Percentiles rank a stretch among this genome's conserved stretches.
phyloP scores from a whole-genome alignment of 2,888 invertebrate species.

The Agapostemon virescens region DNA sequence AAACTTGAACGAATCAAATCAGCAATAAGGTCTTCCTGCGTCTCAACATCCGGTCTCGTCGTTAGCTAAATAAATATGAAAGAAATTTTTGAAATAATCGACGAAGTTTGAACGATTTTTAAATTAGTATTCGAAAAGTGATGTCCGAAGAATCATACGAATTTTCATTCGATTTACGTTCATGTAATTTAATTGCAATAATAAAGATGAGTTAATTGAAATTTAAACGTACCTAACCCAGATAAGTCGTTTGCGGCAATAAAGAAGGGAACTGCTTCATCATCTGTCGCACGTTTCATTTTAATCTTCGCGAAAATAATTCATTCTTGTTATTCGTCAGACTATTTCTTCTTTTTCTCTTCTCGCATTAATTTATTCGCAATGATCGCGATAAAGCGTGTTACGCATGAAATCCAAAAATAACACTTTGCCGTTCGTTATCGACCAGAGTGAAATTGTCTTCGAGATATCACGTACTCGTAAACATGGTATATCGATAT shows the following conservation, averaged over 20 bases:
- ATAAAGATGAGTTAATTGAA: neutral
- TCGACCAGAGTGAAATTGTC: slow-evolving; percentile 37
- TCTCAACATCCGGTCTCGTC: neutral
- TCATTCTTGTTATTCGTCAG: neutral
- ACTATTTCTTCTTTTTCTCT: neutral
- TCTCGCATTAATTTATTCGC: slow-evolving; percentile 26
- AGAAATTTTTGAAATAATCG: neutral
- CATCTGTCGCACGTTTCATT: slow-evolving; percentile 21
- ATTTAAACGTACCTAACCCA: slow-evolving; percentile 21
- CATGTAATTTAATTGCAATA: neutral
- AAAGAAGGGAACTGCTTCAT: slow-evolving; percentile 42
- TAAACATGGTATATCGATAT: slow-evolving; percentile 41
- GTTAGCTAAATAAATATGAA: neutral
- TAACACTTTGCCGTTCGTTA: slow-evolving; percentile 34
- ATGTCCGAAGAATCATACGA: neutral
- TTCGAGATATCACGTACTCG: slow-evolving; percentile 14
- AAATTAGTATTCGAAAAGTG: neutral
- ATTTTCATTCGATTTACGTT: no score
- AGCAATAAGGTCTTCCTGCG: neutral
- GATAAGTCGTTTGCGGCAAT: slow-evolving; percentile 20
- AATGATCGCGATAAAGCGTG: slow-evolving; percentile 1
- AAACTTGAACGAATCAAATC: neutral
- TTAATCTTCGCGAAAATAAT: neutral
- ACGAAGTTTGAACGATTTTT: neutral
- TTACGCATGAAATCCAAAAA: neutral